A percentile compares a stretch with the other conserved stretches of the same genome.
Conservation (phyloP, 1,140 invertebrate genomes). For the Lepidurus arcticus region DNA sequence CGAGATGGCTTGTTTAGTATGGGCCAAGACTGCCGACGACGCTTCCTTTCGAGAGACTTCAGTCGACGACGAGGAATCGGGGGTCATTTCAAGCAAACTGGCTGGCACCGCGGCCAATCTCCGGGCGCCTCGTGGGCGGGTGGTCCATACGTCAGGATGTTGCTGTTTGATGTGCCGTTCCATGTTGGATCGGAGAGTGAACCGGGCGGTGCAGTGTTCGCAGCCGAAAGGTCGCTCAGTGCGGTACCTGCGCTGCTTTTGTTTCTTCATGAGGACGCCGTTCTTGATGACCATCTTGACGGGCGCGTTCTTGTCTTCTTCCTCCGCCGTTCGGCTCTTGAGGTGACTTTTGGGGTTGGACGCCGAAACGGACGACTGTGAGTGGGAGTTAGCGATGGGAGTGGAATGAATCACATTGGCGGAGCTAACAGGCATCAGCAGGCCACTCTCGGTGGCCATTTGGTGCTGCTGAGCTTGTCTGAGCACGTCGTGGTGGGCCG, state of each 20-base stretch:
- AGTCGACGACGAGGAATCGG: slow-evolving; percentile 35
- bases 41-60: slow-evolving; percentile 35
- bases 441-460: neutral
- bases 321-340: neutral
- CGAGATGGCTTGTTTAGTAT: slow-evolving; percentile 45
- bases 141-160: slow-evolving; percentile 80
- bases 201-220: slow-evolving; percentile 78
- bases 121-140: slow-evolving; percentile 56
- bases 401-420: slow-evolving; percentile 7
- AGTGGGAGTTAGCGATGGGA: neutral
- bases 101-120: slow-evolving; percentile 44
- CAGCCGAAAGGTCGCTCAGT: slow-evolving; percentile 87
- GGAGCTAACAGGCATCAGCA: slow-evolving; percentile 27
- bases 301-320: neutral
- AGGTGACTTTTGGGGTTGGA: slow-evolving; percentile 5
- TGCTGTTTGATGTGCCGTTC: slow-evolving; percentile 89
- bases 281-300: slow-evolving; percentile 81
- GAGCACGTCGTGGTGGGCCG: slow-evolving; percentile 35
- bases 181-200: slow-evolving; percentile 86
- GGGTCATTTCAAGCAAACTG: neutral
- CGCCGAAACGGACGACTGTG: neutral
- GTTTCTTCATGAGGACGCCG: slow-evolving; percentile 78
- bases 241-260: slow-evolving; percentile 80
- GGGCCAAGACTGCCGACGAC: neutral
- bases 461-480: slow-evolving; percentile 33